Evolutionary conservation across 2,797 vertebrate species (phyloP).

Genomic region (Arnoldichthys spilopterus): DNA sequence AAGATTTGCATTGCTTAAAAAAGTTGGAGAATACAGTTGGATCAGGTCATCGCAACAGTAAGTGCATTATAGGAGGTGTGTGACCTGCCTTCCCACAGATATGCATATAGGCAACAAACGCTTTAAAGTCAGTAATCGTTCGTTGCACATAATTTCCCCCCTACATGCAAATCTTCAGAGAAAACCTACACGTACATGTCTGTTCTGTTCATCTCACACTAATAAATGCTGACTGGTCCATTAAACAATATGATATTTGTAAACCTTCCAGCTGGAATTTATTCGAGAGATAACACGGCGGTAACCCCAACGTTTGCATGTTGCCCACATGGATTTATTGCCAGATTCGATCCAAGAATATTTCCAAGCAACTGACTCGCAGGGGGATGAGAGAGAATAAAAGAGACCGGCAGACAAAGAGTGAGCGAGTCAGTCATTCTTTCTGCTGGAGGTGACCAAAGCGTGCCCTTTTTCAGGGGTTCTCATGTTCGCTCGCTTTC

Average conservation of each 20-base stretch:
- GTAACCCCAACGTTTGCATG: constrained; percentile 48
- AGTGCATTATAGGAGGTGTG: constrained; percentile 23
- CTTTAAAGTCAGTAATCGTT: neutral
- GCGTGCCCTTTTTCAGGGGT: constrained; percentile 50
- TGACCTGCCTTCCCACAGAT: constrained; percentile 28
- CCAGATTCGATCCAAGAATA: constrained; percentile 66
- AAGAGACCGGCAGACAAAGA: constrained; percentile 73
- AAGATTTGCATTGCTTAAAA: neutral
- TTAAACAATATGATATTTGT: constrained; percentile 57
- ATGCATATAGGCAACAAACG: neutral
- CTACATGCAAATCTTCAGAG: constrained; percentile 35
- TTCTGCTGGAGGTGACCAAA: constrained; percentile 52
- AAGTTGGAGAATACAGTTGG: neutral
- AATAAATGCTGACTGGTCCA: constrained; percentile 59
- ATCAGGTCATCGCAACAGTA: neutral
- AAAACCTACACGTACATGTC: constrained; percentile 15
- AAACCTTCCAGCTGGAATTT: constrained; percentile 56
- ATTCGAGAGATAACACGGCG: constrained; percentile 52
- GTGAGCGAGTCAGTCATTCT: constrained; percentile 58
- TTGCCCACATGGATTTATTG: constrained; percentile 63
- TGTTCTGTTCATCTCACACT: constrained; percentile 35
- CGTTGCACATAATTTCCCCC: constrained; percentile 13
- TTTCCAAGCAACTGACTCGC: constrained; percentile 65
- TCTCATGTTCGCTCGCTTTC: constrained; percentile 40
- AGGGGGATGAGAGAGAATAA: constrained; percentile 68